A percentile compares a stretch with the other conserved stretches of the same genome.
phyloP scores from a whole-genome alignment of 2,113 vertebrate genomes.

The Heliornis fulica region DNA sequence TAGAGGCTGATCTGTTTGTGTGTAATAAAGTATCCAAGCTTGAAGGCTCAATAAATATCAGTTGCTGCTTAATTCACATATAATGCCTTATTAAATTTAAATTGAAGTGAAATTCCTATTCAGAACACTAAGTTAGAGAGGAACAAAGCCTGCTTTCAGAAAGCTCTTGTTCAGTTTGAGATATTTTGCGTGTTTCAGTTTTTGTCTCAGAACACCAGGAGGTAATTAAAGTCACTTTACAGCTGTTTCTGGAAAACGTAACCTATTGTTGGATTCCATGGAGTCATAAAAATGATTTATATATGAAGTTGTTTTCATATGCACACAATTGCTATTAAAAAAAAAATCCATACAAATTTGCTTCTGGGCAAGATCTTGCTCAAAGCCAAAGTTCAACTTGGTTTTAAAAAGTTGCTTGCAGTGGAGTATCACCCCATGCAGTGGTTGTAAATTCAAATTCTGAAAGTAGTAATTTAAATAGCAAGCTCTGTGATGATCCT shows the following conservation, averaged over 20 bases:
- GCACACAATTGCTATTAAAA: background rate
- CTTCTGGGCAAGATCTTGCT: constrained; percentile 6
- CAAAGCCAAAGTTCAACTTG: background rate
- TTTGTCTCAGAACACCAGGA: constrained; percentile 36
- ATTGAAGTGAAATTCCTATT: constrained; percentile 1
- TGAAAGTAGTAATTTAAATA: background rate
- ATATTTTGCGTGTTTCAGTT: constrained; percentile 6
- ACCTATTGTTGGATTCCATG: constrained; percentile 14
- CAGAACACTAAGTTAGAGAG: background rate
- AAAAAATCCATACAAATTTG: background rate
- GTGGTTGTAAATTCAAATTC: background rate
- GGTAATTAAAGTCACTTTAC: constrained; percentile 48
- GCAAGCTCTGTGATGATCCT: background rate
- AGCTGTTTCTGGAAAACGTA: constrained; percentile 41
- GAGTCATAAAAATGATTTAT: constrained; percentile 30
- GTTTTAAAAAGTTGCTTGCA: background rate
- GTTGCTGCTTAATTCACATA: constrained; percentile 18
- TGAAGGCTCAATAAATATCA: constrained; percentile 23
- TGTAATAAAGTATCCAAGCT: background rate
- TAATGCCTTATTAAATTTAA: constrained; percentile 36
- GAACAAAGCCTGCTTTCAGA: constrained; percentile 43
- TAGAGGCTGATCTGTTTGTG: background rate
- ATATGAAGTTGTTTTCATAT: background rate
- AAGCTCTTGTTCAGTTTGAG: constrained; percentile 7
- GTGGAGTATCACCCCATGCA: background rate